phyloP scores from a whole-genome alignment of 2,888 invertebrate species.

The Drymonia ruficornis region DNA sequence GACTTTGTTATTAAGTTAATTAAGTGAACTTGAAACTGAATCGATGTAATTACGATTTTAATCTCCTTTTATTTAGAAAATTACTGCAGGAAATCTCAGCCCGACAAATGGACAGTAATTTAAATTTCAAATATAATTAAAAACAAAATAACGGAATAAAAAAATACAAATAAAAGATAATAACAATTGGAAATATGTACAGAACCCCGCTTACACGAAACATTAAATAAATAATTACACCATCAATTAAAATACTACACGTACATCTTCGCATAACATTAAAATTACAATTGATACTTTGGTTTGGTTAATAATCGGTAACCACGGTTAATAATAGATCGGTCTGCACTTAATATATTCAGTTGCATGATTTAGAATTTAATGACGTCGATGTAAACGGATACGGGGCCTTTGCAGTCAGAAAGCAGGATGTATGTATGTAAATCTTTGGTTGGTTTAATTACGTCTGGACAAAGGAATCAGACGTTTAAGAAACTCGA shows the following conservation, averaged over 20 bases:
- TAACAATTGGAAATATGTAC: background rate
- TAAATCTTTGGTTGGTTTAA: background rate
- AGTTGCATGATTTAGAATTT: background rate
- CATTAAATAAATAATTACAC: too few relatives aligned
- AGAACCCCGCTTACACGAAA: background rate
- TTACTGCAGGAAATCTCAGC: background rate
- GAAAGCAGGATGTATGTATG: background rate
- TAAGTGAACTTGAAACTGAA: background rate
- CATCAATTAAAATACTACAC: background rate
- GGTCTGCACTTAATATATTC: background rate
- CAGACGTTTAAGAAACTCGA: too few relatives aligned
- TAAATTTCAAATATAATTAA: background rate
- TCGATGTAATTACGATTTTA: background rate
- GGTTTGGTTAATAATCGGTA: slow-evolving; percentile 2
- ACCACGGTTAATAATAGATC: slow-evolving; percentile 4
- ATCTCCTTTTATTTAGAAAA: background rate
- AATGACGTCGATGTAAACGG: slow-evolving; percentile 1
- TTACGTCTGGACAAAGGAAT: too few relatives aligned
- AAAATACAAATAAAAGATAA: background rate
- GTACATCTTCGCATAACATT: slow-evolving; percentile 1
- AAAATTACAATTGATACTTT: slow-evolving; percentile 4
- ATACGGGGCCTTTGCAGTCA: background rate
- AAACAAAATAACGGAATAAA: background rate
- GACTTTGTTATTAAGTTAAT: slow-evolving; percentile 4
- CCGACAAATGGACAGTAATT: too few relatives aligned